phyloP scores from a whole-genome alignment of 2,113 vertebrate species.

The Ia io region DNA sequence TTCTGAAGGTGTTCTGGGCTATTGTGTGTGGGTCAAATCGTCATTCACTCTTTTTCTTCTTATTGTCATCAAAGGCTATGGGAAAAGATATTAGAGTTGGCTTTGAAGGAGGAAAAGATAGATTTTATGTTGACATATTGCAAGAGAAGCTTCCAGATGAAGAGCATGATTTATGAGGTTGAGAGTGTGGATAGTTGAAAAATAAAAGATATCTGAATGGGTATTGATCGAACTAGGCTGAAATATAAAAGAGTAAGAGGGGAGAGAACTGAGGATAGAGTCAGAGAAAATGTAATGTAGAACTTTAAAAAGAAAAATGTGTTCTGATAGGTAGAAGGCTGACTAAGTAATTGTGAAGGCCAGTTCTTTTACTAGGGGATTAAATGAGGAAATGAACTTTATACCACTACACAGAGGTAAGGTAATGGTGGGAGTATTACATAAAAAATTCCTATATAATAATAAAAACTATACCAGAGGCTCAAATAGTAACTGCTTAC shows the following conservation, averaged over 20 bases:
- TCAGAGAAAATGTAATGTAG: not conserved
- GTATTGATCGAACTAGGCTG: not conserved
- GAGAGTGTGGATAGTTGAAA: not conserved
- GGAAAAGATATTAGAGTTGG: not conserved
- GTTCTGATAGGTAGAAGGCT: not conserved
- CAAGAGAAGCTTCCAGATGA: constrained; percentile 32
- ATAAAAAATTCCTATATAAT: not conserved
- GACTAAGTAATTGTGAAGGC: not conserved
- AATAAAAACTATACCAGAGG: not conserved
- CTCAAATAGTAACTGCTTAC: not conserved
- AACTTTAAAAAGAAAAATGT: constrained; percentile 2
- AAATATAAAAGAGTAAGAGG: not conserved
- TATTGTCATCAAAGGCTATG: not conserved
- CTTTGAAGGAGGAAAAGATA: constrained; percentile 37
- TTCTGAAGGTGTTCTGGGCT: constrained; percentile 2
- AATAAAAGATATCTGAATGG: not conserved
- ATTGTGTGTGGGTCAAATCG: not conserved
- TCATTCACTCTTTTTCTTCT: not conserved
- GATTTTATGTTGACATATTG: constrained; percentile 11
- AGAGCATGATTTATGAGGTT: not conserved
- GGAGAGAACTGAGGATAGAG: constrained; percentile 9
- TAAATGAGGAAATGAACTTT: not conserved
- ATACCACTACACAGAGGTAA: not conserved
- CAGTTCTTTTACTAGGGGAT: not conserved
- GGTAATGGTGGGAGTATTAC: not conserved